phyloP scores from a whole-genome alignment of 2,113 vertebrate genomes.

The Hippocampus mohnikei region DNA sequence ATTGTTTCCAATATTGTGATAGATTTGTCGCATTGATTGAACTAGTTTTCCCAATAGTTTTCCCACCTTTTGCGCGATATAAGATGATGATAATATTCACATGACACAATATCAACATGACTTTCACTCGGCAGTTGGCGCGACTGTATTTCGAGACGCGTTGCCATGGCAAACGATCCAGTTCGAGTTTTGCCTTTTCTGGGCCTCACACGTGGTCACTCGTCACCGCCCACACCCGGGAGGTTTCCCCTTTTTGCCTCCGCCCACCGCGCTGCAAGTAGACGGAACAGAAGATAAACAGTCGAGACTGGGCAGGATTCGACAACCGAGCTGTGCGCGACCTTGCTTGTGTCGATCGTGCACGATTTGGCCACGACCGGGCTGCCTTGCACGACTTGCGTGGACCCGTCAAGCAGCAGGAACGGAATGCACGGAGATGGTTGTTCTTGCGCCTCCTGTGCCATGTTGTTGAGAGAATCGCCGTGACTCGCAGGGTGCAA shows the following conservation, averaged over 20 bases:
- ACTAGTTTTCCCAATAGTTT: background rate
- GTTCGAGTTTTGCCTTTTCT: background rate
- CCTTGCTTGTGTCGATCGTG: background rate
- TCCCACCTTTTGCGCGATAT: background rate
- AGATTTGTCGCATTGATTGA: too few relatives aligned
- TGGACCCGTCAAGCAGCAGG: conserved; percentile 19
- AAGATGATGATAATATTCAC: too few relatives aligned
- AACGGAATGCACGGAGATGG: conserved; percentile 38
- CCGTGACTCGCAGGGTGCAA: conserved; percentile 19
- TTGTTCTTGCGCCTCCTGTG: conserved; percentile 4
- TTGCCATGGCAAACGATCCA: conserved; percentile 8
- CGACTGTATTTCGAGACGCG: background rate
- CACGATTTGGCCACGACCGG: background rate
- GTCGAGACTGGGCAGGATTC: conserved; percentile 49
- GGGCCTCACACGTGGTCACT: conserved; percentile 39
- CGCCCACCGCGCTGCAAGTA: conserved; percentile 45
- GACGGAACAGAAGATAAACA: conserved; percentile 52
- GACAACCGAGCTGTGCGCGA: background rate
- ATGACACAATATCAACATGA: too few relatives aligned
- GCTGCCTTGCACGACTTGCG: conserved; percentile 52
- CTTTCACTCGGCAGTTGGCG: background rate
- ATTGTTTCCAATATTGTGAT: too few relatives aligned
- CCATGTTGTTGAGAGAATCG: conserved; percentile 3
- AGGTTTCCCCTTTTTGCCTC: conserved; percentile 16
- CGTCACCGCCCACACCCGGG: conserved; percentile 51